These are phyloP conservation scores for Hemiprocne comata DNA, from an alignment of 2,113 vertebrate species.

Conservation along the genomic window DNA sequence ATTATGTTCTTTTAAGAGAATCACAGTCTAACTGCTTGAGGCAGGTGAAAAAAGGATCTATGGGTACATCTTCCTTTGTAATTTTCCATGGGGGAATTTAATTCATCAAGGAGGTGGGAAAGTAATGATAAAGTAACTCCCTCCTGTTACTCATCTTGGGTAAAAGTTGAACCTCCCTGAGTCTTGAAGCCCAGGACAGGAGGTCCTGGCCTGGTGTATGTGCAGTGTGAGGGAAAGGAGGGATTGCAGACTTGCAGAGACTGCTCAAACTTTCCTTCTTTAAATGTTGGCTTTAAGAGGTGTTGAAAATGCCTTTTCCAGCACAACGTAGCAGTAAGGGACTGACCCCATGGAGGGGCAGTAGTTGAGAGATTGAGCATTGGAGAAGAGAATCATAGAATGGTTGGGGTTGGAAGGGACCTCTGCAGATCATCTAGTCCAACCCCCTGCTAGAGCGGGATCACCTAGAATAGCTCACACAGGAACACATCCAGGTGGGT, in stretches of 20 bases:
- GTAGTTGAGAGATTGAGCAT: background rate
- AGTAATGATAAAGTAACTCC: background rate
- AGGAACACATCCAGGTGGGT: too few relatives aligned
- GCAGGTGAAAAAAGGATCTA: background rate
- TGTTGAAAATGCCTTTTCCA: rapidly evolving
- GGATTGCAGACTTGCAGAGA: background rate
- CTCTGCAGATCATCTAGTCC: too few relatives aligned
- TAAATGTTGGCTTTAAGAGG: rapidly evolving
- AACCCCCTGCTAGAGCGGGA: too few relatives aligned
- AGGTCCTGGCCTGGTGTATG: rapidly evolving
- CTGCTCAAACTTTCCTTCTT: background rate
- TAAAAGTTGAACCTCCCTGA: too few relatives aligned
- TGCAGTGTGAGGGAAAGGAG: background rate
- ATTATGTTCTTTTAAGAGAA: background rate
- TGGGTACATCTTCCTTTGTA: background rate
- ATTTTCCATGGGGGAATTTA: background rate
- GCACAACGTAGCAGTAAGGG: rapidly evolving
- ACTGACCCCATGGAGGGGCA: too few relatives aligned
- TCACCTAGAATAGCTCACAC: too few relatives aligned
- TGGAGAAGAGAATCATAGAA: too few relatives aligned
- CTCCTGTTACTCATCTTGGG: background rate
- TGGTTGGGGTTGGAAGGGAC: too few relatives aligned
- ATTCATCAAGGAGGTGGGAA: background rate
- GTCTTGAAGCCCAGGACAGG: background rate
- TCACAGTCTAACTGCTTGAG: background rate